A percentile compares a stretch with the other conserved stretches of the same genome.
These are phyloP conservation scores for Melanotaenia trifasciata DNA, from an alignment of 2,797 vertebrate genomes.

Conservation along the genomic window DNA sequence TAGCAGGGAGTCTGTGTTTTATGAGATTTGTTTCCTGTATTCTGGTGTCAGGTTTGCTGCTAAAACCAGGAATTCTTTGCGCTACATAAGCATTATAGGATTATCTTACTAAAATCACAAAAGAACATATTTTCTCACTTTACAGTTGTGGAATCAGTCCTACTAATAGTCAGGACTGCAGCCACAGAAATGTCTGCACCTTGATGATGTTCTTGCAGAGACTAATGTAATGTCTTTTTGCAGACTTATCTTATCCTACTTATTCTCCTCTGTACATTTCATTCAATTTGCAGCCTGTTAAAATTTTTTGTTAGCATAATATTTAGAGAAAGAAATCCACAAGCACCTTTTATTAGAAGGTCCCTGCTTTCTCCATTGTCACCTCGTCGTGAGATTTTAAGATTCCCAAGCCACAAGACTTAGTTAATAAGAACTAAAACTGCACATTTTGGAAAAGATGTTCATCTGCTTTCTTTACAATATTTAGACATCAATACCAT, in stretches of 20 bases:
- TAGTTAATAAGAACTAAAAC: background rate
- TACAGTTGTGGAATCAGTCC: background rate
- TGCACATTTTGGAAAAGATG: background rate
- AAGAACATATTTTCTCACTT: slow-evolving; percentile 48
- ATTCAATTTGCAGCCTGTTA: background rate
- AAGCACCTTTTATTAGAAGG: background rate
- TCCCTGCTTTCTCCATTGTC: background rate
- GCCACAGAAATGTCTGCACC: slow-evolving; percentile 4
- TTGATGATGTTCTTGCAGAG: background rate
- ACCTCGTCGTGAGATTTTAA: background rate
- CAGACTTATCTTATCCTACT: background rate
- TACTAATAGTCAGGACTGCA: slow-evolving; percentile 21
- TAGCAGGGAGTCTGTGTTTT: slow-evolving; percentile 14
- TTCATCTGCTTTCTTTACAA: background rate
- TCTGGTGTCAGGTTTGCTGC: background rate
- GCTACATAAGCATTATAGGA: slow-evolving; percentile 51
- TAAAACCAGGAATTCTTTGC: slow-evolving; percentile 14
- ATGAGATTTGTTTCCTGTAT: slow-evolving; percentile 19
- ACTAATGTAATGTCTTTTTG: background rate
- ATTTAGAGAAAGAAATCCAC: background rate
- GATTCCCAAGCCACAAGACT: background rate
- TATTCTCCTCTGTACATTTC: background rate
- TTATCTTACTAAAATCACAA: slow-evolving; percentile 15
- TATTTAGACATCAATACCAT: background rate
- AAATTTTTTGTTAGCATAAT: background rate